Evolutionary conservation across 1,140 invertebrate species (phyloP).

Genomic region (Neodiprion fabricii): DNA sequence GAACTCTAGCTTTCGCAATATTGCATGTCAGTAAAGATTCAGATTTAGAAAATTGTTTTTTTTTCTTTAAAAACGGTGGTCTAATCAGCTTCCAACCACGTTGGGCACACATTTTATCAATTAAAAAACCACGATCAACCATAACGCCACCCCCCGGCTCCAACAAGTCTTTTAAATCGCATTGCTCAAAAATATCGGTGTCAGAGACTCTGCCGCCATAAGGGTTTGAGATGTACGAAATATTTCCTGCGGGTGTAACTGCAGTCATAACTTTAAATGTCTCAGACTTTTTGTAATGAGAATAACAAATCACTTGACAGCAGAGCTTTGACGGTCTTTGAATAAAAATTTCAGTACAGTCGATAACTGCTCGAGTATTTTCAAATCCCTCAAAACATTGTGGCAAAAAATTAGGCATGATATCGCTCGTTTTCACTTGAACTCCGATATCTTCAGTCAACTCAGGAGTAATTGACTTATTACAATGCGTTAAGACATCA

Average conservation of each 20-base stretch:
- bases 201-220: constrained; percentile 47
- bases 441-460: not conserved
- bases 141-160: constrained; percentile 27
- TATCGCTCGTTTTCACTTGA: not conserved
- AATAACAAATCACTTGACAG: constrained; percentile 36
- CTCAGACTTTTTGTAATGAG: constrained; percentile 40
- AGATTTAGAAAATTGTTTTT: constrained; percentile 36
- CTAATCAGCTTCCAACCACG: constrained; percentile 27
- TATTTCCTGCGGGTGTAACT: constrained; percentile 44
- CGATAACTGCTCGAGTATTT: constrained; percentile 34
- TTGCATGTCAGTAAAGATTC: constrained; percentile 29
- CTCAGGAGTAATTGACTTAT: not conserved
- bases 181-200: constrained; percentile 38
- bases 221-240: constrained; percentile 41
- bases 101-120: constrained; percentile 36
- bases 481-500: not conserved
- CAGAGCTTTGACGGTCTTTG: constrained; percentile 31
- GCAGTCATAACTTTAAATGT: constrained; percentile 50
- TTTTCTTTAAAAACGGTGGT: constrained; percentile 33
- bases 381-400: constrained; percentile 36
- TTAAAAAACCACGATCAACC: constrained; percentile 38
- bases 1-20: constrained; percentile 36
- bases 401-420: constrained; percentile 19
- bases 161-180: constrained; percentile 21
- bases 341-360: constrained; percentile 37